A percentile compares a stretch with the other conserved stretches of the same genome.
Conservation (phyloP, 2,113 vertebrate genomes). For the Mohoua ochrocephala region DNA sequence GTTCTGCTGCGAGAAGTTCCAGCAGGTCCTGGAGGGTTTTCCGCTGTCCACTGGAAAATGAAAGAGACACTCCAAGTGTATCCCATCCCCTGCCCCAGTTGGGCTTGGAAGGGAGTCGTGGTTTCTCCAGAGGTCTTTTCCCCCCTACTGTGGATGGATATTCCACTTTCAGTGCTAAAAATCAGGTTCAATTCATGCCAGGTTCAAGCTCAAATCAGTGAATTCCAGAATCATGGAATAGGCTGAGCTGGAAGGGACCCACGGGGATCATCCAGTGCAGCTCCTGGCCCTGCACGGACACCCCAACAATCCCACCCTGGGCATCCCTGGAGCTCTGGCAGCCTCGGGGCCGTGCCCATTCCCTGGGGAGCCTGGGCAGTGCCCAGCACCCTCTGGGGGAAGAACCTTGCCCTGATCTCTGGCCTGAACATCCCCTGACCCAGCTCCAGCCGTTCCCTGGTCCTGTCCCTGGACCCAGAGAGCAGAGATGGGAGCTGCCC, state of each 20-base stretch:
- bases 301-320: neutral
- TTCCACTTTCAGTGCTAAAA: neutral
- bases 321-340: neutral
- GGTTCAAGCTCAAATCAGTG: neutral
- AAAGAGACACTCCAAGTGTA: neutral
- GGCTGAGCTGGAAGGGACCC: neutral
- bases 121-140: neutral
- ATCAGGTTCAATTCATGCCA: rapidly evolving
- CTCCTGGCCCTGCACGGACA: neutral
- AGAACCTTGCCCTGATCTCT: rapidly evolving
- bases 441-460: neutral
- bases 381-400: neutral
- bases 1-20: neutral
- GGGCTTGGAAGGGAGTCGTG: neutral
- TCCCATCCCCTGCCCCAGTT: neutral
- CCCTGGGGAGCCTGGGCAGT: neutral
- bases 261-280: rapidly evolving
- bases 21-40: neutral
- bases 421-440: rapidly evolving
- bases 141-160: too few species aligned
- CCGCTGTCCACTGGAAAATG: neutral
- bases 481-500: neutral
- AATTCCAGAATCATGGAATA: neutral
- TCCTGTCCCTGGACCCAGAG: too few species aligned
- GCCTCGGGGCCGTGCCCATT: neutral